A percentile compares a stretch with the other conserved stretches of the same genome.
phyloP scores from a whole-genome alignment of 2,113 vertebrate genomes.

The Cephalopholis sonnerati region DNA sequence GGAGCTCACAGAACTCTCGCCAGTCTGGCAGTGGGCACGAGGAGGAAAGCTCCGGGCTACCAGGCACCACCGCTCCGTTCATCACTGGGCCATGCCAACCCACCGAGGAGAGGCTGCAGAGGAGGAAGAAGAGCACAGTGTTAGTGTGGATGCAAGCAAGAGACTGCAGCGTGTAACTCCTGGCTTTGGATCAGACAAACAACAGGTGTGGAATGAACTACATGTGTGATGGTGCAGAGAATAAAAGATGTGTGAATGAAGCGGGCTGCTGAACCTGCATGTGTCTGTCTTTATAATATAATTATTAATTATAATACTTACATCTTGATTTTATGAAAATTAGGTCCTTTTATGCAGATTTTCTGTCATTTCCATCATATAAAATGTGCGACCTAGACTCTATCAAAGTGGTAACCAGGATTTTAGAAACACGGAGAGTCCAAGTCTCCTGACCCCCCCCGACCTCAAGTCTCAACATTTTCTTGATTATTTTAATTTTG shows the following conservation, averaged over 20 bases:
- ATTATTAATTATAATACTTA: too few relatives aligned
- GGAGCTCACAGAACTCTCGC: slow-evolving; percentile 98
- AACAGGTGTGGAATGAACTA: background rate
- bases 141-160: background rate
- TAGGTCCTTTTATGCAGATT: background rate
- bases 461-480: background rate
- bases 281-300: background rate
- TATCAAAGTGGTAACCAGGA: background rate
- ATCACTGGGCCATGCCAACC: slow-evolving; percentile 96
- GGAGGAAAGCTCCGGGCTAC: slow-evolving; percentile 91
- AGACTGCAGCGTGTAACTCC: background rate
- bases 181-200: background rate
- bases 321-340: background rate
- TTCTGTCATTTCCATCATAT: background rate
- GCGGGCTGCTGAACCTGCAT: slow-evolving; percentile 5
- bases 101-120: slow-evolving; percentile 77
- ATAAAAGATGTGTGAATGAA: slow-evolving; percentile 18
- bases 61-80: slow-evolving; percentile 91
- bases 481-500: background rate
- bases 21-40: slow-evolving; percentile 93
- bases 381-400: background rate
- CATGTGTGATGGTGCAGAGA: slow-evolving; percentile 14
- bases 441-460: background rate
- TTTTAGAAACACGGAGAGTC: background rate
- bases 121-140: slow-evolving; percentile 39